Percentiles rank a stretch among this genome's conserved stretches.
Conservation (phyloP, 1,140 invertebrate genomes). For the Bombus affinis region DNA sequence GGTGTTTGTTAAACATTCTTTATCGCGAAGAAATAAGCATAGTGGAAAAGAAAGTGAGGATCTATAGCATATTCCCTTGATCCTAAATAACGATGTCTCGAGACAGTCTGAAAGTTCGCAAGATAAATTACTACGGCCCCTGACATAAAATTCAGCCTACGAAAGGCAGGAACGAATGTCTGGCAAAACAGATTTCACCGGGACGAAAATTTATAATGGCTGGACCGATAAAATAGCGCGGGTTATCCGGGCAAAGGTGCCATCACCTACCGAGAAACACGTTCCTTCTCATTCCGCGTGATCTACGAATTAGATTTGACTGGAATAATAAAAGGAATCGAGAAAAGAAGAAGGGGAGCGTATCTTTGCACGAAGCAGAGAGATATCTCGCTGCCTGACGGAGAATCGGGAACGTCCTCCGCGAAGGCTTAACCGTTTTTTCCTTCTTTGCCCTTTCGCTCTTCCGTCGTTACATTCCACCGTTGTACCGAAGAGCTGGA, state of each 20-base stretch:
- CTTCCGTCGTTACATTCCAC: slow-evolving; percentile 22
- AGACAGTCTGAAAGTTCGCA: not conserved
- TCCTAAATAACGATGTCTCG: not conserved
- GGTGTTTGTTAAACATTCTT: not conserved
- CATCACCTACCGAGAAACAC: not conserved
- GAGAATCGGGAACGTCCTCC: slow-evolving; percentile 7
- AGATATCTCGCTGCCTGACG: not conserved
- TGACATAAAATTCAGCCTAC: slow-evolving; percentile 1
- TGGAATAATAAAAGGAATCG: slow-evolving; percentile 4
- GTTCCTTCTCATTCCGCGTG: slow-evolving; percentile 37
- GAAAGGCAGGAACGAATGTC: not conserved
- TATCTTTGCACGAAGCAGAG: slow-evolving; percentile 2
- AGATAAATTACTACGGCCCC: not conserved
- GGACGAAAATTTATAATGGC: slow-evolving; percentile 18
- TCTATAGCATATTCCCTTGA: not conserved
- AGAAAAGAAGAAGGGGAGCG: not conserved
- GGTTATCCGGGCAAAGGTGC: not conserved
- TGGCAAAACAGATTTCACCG: not conserved
- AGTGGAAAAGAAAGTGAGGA: not conserved
- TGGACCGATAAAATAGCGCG: not conserved
- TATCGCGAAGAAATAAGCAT: not conserved
- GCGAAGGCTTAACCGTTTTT: slow-evolving; percentile 13
- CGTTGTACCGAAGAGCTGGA: not conserved
- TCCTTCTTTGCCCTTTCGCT: not conserved
- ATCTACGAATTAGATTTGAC: slow-evolving; percentile 32